These are phyloP conservation scores for Anoplophora glabripennis DNA, from an alignment of 1,140 invertebrate genomes.

Conservation along the genomic window DNA sequence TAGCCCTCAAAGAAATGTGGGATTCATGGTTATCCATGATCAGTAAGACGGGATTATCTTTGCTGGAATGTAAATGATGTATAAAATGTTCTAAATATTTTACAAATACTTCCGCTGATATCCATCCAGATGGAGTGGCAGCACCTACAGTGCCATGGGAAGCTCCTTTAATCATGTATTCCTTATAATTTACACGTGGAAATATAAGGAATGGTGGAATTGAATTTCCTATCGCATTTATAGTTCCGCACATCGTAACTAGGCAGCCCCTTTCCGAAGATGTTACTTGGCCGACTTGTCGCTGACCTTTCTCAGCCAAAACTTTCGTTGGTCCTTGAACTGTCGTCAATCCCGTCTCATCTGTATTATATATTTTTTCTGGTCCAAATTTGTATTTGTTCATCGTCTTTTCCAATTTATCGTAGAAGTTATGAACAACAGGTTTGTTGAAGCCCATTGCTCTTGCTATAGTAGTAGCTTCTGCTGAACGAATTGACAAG, in stretches of 20 bases:
- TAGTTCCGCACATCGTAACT: slow-evolving; percentile 36
- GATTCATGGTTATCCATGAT: no score
- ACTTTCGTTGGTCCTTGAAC: slow-evolving; percentile 27
- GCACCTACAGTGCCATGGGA: no score
- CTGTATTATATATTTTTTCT: slow-evolving; percentile 3
- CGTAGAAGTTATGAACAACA: no score
- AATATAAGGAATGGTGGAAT: slow-evolving; percentile 36
- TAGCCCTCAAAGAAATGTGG: no score
- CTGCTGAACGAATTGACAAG: no score
- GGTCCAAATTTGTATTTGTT: no score
- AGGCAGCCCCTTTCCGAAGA: slow-evolving; percentile 39
- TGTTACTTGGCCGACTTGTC: slow-evolving; percentile 42
- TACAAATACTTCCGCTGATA: neutral
- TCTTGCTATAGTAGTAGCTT: no score
- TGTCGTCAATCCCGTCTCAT: slow-evolving; percentile 25
- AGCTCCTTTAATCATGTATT: neutral
- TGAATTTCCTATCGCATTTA: slow-evolving; percentile 42
- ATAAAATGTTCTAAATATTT: neutral
- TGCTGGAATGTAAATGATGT: neutral
- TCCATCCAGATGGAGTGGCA: neutral
- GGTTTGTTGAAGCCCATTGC: no score
- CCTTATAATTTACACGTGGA: neutral
- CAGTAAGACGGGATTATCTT: no score
- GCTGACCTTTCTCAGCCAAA: slow-evolving; percentile 32
- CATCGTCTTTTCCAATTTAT: no score